phyloP scores from a whole-genome alignment of 1,140 invertebrate genomes.

The Caerostris darwini region DNA sequence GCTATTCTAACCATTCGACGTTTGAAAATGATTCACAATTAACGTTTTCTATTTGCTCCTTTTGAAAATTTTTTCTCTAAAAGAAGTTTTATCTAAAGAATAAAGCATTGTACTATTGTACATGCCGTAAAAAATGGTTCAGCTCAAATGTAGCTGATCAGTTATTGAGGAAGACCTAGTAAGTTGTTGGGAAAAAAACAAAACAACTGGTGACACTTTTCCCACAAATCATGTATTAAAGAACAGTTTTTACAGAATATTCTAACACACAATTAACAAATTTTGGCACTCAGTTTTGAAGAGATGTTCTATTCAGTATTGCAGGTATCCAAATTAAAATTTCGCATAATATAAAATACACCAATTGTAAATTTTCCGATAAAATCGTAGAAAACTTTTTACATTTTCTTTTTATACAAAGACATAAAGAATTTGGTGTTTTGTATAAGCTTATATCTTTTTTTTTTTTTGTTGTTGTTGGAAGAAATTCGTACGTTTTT shows the following conservation, averaged over 20 bases:
- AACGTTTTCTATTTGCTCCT: constrained; percentile 5
- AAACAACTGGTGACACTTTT: not conserved
- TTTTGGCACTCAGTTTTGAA: constrained; percentile 28
- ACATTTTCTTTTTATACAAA: not conserved
- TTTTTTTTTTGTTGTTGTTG: no score
- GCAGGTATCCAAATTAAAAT: not conserved
- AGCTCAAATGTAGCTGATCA: not conserved
- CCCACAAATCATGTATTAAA: not conserved
- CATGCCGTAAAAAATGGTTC: not conserved
- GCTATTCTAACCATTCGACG: not conserved
- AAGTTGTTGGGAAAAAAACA: constrained; percentile 8
- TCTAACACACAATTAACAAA: constrained; percentile 14
- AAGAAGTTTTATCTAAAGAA: not conserved
- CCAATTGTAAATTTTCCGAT: not conserved
- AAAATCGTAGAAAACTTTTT: constrained; percentile 21
- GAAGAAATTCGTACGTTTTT: no score
- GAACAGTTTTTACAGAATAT: not conserved
- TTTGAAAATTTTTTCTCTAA: not conserved
- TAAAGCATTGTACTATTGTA: not conserved
- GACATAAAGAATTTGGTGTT: not conserved
- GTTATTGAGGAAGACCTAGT: constrained; percentile 47
- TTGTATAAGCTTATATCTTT: no score
- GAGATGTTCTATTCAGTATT: not conserved
- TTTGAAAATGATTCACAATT: not conserved
- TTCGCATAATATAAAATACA: not conserved